Base-by-base conservation (phyloP, 2,888 invertebrate species). In the Lasioglossum zephyrum region DNA sequence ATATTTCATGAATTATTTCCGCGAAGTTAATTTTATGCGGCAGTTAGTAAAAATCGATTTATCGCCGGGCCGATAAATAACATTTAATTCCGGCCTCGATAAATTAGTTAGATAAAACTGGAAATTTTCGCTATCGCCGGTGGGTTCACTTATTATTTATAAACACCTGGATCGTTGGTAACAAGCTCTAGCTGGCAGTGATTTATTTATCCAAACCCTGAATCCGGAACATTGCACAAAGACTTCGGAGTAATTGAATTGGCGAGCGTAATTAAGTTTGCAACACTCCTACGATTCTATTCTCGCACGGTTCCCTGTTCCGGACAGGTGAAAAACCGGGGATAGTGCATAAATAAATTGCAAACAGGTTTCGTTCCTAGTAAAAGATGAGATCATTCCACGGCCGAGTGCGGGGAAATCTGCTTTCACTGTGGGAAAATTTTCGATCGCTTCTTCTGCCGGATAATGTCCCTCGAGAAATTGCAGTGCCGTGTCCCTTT, bases 231-330 rank as follows among this genome's bases (percentile, higher is more conserved):
- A 72, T 39, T 39, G 66, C 49, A 73, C 73, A 82, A 73, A 78
- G 85, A 70, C 77, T 74, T 77, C 39, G 41, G 73, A 36, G 75
- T 86, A 86, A 86, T 85, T 78, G 85, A 86, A 85, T 82, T 76
- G 81, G 73, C 60, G 26, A n/a, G 60, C 26, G 85, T 86, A 85
- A 86, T 86, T 86, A 85, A 86, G 77, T 85, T 77, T 70, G 66
- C 75, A 73, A 69, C 73, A 72, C 74, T 74, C 76, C 53, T 44
- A 74, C 81, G 84, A 84, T 77, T 81, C 81, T 80, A 77, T 69
- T 79, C 80, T 70, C 73, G 73, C 57, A 66, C 63, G 41, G 73
- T 53, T 82, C 79, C 77, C 82, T 86, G 49, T 53, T 76, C 57
- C 63, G 13, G 75, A 44, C 69, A 74, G 66, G 63, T 73, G 82